These are phyloP conservation scores for Tragopan temminckii DNA, from an alignment of 2,797 vertebrate species.

Conservation along the genomic window DNA sequence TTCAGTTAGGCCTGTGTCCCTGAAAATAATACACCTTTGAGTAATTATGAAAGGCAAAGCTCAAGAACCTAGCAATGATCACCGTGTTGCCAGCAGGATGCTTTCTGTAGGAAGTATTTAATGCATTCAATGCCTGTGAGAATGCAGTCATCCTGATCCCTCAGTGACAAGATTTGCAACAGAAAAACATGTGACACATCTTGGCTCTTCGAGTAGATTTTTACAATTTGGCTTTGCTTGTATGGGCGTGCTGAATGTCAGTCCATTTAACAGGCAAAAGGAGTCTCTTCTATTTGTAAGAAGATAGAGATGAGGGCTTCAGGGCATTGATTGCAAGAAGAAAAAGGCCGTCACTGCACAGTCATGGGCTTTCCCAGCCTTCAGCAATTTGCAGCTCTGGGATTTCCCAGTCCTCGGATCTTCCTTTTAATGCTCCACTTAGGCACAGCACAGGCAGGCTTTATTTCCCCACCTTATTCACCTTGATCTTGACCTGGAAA, in stretches of 20 bases:
- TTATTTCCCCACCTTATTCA: not conserved
- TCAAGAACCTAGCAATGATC: not conserved
- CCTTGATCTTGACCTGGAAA: slow-evolving; percentile 20
- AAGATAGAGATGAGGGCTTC: not conserved
- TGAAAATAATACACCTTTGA: not conserved
- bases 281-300: not conserved
- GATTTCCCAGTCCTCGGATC: not conserved
- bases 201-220: not conserved
- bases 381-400: not conserved
- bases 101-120: not conserved
- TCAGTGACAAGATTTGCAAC: not conserved
- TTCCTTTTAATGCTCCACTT: not conserved
- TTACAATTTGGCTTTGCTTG: not conserved
- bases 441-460: not conserved
- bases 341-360: not conserved
- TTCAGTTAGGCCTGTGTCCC: not conserved
- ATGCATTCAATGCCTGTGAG: accelerated
- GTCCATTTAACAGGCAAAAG: not conserved
- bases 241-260: accelerated
- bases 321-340: not conserved
- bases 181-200: accelerated
- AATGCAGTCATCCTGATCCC: accelerated
- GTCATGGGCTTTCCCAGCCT: not conserved
- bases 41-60: not conserved
- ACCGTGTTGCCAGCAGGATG: not conserved